These are phyloP conservation scores for Mus pahari DNA, from an alignment of 2,113 vertebrate genomes.

Conservation along the genomic window DNA sequence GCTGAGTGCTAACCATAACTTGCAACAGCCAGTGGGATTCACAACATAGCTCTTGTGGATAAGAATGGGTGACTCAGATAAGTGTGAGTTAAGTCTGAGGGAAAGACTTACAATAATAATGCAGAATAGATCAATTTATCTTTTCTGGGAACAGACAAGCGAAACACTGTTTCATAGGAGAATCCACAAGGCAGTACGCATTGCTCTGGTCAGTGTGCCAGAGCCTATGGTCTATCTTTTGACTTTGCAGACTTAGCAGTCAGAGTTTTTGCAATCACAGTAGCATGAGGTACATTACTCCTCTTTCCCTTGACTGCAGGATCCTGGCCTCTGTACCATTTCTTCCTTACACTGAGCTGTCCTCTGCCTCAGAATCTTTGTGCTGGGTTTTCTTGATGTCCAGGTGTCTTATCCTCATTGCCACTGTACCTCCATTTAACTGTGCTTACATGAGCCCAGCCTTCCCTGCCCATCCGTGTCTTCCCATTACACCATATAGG, in stretches of 20 bases:
- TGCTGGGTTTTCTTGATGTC: background rate
- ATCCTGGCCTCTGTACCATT: background rate
- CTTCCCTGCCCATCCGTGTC: background rate
- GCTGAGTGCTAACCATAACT: background rate
- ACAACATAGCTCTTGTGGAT: background rate
- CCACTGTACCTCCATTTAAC: background rate
- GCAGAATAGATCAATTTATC: background rate
- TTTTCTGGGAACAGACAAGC: background rate
- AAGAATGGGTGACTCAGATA: background rate
- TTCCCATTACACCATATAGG: background rate
- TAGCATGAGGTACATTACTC: background rate
- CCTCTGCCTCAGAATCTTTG: background rate
- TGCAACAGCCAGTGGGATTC: background rate
- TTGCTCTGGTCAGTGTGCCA: background rate
- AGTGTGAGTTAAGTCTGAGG: background rate
- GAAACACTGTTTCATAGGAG: background rate
- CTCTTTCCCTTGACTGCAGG: background rate
- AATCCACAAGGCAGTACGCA: background rate
- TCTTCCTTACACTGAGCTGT: background rate
- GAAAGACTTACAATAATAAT: background rate
- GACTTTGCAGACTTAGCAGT: background rate
- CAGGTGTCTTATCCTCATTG: background rate
- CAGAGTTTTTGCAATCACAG: background rate
- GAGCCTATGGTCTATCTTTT: background rate
- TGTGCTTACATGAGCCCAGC: background rate